These are phyloP conservation scores for Nomada ruficornis DNA, from an alignment of 2,888 invertebrate species.

Conservation along the genomic window DNA sequence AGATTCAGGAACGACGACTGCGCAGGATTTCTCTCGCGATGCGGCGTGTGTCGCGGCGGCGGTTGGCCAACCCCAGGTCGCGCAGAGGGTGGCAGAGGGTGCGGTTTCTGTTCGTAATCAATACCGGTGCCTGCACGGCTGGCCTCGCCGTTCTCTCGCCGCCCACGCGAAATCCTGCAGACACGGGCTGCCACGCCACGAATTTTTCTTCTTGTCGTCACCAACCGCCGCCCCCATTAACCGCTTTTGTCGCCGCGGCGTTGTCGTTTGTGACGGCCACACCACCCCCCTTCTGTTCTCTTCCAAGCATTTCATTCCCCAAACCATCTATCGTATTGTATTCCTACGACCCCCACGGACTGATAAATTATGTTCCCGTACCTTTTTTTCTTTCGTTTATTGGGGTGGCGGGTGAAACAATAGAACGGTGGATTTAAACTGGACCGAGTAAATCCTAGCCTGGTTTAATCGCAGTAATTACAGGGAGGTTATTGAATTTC, in stretches of 20 bases:
- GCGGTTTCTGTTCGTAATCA: constrained; percentile 72
- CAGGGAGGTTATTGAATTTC: no score
- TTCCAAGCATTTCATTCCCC: neutral
- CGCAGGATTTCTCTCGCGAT: constrained; percentile 61
- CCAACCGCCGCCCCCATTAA: constrained; percentile 26
- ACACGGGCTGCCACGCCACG: constrained; percentile 41
- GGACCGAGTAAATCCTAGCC: no score
- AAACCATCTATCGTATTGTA: no score
- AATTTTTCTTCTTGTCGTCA: constrained; percentile 60
- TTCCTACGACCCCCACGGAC: no score
- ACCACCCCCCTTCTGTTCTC: neutral
- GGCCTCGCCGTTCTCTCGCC: constrained; percentile 43
- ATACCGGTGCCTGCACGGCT: constrained; percentile 61
- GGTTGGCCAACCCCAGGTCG: constrained; percentile 47
- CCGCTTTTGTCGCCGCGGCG: constrained; percentile 48
- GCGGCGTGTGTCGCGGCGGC: constrained; percentile 47
- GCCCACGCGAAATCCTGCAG: constrained; percentile 56
- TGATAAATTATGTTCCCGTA: no score
- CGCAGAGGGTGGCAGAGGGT: constrained; percentile 62
- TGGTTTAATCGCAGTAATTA: no score
- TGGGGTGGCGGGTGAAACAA: no score
- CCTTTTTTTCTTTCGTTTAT: no score
- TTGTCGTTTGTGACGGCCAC: constrained; percentile 5
- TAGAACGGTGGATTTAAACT: no score
- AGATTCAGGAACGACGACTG: constrained; percentile 53